These are phyloP conservation scores for Caenorhabditis afra DNA, from an alignment of 2,888 invertebrate species.

Conservation along the genomic window DNA sequence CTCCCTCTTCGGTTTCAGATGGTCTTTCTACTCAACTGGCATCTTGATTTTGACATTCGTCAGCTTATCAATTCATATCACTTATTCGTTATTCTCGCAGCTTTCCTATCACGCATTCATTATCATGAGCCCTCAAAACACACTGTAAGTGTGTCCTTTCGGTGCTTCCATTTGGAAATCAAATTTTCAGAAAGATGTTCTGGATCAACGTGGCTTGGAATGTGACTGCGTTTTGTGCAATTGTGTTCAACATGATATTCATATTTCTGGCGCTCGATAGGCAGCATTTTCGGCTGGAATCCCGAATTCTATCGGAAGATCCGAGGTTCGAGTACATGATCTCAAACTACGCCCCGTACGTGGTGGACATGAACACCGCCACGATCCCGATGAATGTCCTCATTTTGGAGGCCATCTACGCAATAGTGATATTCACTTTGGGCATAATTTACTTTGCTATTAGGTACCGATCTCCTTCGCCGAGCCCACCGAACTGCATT, in stretches of 20 bases:
- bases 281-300: conserved; percentile 16
- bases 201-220: conserved; percentile 21
- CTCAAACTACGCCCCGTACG: conserved; percentile 18
- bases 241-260: conserved; percentile 25
- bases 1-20: background rate
- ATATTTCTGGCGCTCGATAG: conserved; percentile 23
- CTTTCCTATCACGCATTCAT: conserved; percentile 35
- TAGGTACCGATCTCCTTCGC: no score
- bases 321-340: conserved; percentile 11
- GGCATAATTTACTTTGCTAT: background rate
- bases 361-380: conserved; percentile 25
- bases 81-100: conserved; percentile 26
- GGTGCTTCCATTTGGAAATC: background rate
- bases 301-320: conserved; percentile 1
- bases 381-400: conserved; percentile 37
- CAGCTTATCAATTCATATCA: conserved; percentile 6
- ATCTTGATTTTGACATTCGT: background rate
- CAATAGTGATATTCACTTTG: conserved; percentile 7
- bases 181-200: conserved; percentile 37
- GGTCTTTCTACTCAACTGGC: conserved; percentile 2
- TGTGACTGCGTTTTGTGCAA: background rate
- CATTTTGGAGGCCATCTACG: conserved; percentile 24
- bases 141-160: conserved; percentile 18
- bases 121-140: conserved; percentile 22
- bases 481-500: no score